These are phyloP conservation scores for Malurus melanocephalus DNA, from an alignment of 2,113 vertebrate species.

Conservation along the genomic window DNA sequence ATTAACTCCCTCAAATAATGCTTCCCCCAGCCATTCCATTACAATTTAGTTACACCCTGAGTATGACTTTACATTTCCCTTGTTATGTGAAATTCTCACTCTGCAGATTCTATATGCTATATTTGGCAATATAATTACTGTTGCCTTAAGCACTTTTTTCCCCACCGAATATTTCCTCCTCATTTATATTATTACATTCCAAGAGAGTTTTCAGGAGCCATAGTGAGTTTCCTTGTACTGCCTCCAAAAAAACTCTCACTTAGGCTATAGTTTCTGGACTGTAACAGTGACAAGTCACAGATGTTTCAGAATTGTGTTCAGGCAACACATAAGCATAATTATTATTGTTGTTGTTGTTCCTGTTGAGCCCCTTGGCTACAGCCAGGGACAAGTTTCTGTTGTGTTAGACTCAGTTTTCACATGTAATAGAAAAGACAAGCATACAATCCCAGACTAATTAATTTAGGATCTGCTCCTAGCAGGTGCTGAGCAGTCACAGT, in stretches of 20 bases:
- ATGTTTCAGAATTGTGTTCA: conserved; percentile 36
- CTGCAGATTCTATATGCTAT: conserved; percentile 46
- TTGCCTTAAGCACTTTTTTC: conserved; percentile 53
- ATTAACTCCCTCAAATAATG: conserved; percentile 11
- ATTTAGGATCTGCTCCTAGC: not conserved
- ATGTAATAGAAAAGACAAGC: not conserved
- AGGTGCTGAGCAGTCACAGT: not conserved
- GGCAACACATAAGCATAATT: conserved; percentile 2
- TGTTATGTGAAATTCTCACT: conserved; percentile 32
- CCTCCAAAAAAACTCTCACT: not conserved
- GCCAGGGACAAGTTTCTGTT: not conserved
- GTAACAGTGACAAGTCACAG: conserved; percentile 10
- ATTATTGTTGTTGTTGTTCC: not conserved
- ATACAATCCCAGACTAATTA: not conserved
- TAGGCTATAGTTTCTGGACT: not conserved
- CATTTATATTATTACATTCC: conserved; percentile 51
- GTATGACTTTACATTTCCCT: conserved; percentile 50
- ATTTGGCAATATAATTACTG: conserved; percentile 64
- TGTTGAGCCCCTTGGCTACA: conserved; percentile 9
- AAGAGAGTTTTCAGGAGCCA: conserved; percentile 34
- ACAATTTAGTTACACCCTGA: conserved; percentile 34
- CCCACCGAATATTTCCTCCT: conserved; percentile 42
- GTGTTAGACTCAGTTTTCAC: not conserved
- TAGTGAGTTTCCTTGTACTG: not conserved
- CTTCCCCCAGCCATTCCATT: not conserved